A percentile compares a stretch with the other conserved stretches of the same genome.
Evolutionary conservation across 1,140 invertebrate species (phyloP).

Genomic region (Euura saliciscinereae): DNA sequence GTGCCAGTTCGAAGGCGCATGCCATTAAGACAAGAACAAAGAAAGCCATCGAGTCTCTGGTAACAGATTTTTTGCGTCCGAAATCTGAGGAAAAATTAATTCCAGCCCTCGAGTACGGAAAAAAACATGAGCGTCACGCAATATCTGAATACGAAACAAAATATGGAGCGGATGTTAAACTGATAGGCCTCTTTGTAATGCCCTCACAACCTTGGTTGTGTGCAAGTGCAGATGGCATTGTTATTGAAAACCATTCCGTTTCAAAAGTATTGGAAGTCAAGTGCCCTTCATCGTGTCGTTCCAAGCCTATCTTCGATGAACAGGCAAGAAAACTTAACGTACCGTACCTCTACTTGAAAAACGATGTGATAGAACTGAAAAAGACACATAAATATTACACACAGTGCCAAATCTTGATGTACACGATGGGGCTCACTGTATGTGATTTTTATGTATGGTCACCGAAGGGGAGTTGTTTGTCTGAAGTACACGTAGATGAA

Average conservation of each 20-base stretch:
- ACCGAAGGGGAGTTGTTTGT: too few species aligned
- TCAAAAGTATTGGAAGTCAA: constrained; percentile 33
- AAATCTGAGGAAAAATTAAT: constrained; percentile 12
- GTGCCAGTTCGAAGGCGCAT: constrained; percentile 29
- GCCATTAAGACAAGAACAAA: constrained; percentile 29
- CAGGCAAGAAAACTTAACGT: constrained; percentile 24
- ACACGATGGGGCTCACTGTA: constrained; percentile 20
- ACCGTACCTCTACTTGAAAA: constrained; percentile 25
- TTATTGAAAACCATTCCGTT: constrained; percentile 24
- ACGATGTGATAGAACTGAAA: constrained; percentile 24
- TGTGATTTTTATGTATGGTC: constrained; percentile 31
- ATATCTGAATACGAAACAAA: constrained; percentile 17
- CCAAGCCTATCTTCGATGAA: constrained; percentile 27
- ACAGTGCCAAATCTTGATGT: constrained; percentile 30
- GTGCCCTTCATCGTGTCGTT: constrained; percentile 28
- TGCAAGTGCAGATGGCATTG: constrained; percentile 30
- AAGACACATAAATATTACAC: constrained; percentile 26
- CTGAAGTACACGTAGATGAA: too few species aligned
- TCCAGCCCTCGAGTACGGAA: constrained; percentile 18
- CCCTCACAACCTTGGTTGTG: constrained; percentile 30
- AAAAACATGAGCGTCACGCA: constrained; percentile 17
- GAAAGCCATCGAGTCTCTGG: constrained; percentile 28
- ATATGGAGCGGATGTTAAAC: constrained; percentile 20
- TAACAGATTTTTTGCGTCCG: constrained; percentile 18
- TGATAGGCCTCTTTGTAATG: constrained; percentile 23